phyloP scores from a whole-genome alignment of 2,888 invertebrate species.

The Dorcus hopei region DNA sequence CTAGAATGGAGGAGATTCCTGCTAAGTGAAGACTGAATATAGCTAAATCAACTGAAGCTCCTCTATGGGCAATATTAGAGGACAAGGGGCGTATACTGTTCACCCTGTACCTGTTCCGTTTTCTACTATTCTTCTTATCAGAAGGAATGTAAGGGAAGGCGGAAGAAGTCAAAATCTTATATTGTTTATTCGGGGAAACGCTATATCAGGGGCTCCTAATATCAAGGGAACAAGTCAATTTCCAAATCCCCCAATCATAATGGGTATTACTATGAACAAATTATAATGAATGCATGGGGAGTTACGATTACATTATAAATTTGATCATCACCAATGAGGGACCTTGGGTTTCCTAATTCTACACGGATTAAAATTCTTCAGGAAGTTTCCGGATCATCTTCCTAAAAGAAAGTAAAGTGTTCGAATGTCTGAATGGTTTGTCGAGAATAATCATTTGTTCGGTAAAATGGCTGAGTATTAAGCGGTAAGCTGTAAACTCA shows the following conservation, averaged over 20 bases:
- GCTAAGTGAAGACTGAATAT: conserved; percentile 62
- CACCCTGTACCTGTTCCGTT: too few species aligned
- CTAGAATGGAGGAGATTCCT: too few species aligned
- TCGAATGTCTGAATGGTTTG: too few species aligned
- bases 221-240: too few species aligned
- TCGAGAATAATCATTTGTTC: too few species aligned
- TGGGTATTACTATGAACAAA: too few species aligned
- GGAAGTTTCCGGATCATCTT: conserved; percentile 50
- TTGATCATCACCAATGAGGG: too few species aligned
- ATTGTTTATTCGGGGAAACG: conserved; percentile 81
- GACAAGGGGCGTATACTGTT: conserved; percentile 45
- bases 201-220: conserved; percentile 74
- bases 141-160: conserved; percentile 38
- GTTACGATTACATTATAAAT: too few species aligned
- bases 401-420: too few species aligned
- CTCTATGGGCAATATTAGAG: conserved; percentile 60
- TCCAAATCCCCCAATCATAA: conserved; percentile 69
- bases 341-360: too few species aligned
- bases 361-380: too few species aligned
- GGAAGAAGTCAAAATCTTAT: conserved; percentile 80
- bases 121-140: not conserved
- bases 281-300: conserved; percentile 68
- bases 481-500: conserved; percentile 53
- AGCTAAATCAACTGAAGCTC: conserved; percentile 68
- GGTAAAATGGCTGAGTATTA: conserved; percentile 43